Evolutionary conservation across 2,888 invertebrate species (phyloP).

Genomic region (Agrilus biguttatus): DNA sequence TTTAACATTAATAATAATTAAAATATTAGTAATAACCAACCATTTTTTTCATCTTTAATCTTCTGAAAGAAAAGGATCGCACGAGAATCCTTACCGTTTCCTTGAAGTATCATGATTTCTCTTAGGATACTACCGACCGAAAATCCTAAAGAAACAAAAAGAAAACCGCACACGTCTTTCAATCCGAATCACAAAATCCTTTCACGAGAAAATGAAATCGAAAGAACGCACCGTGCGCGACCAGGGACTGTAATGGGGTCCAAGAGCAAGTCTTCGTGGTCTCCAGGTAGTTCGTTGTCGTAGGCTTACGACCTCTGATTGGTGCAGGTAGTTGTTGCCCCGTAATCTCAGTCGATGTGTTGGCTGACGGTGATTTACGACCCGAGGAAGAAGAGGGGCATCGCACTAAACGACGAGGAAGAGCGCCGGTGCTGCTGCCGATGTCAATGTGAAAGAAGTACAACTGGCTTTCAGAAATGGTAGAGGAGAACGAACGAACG

Average conservation of each 20-base stretch:
- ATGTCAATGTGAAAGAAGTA: not conserved
- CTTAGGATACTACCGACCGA: too few relatives aligned
- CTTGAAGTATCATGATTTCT: too few relatives aligned
- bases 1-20: too few relatives aligned
- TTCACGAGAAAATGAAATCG: not conserved
- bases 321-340: not conserved
- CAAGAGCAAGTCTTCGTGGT: not conserved
- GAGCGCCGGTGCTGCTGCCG: not conserved
- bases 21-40: too few relatives aligned
- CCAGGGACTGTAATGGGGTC: not conserved
- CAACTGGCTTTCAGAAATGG: not conserved
- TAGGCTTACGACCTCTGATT: not conserved
- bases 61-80: too few relatives aligned
- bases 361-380: not conserved
- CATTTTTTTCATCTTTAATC: too few relatives aligned
- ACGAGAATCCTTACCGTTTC: too few relatives aligned
- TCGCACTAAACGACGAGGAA: not conserved
- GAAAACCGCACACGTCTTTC: not conserved
- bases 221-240: not conserved
- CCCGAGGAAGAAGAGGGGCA: not conserved
- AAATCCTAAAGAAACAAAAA: too few relatives aligned
- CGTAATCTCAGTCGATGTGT: not conserved
- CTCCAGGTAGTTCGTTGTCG: not conserved
- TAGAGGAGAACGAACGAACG: too few relatives aligned
- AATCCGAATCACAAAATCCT: constrained; percentile 2